Evolutionary conservation across 1,140 invertebrate genomes (phyloP).

Genomic region (Neomicropteryx cornuta): DNA sequence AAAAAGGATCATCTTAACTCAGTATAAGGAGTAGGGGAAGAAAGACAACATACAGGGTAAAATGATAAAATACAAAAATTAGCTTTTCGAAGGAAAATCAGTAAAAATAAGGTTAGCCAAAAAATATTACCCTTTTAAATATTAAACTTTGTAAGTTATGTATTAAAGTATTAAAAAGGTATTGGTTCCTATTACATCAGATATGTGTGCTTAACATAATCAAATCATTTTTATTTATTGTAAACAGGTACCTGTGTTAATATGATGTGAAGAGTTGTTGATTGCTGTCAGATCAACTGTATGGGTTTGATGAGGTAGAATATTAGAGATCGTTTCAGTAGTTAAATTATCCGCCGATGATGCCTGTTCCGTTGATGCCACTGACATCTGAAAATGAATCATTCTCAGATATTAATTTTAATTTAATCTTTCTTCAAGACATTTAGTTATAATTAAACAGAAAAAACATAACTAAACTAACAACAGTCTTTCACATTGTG

Average conservation of each 20-base stretch:
- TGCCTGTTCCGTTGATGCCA: slow-evolving; percentile 82
- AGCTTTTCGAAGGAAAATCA: not conserved
- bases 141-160: no score
- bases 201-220: no score
- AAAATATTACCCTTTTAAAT: no score
- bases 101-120: no score
- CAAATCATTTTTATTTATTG: no score
- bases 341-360: slow-evolving; percentile 84
- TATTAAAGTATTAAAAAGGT: no score
- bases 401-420: not conserved
- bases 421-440: no score
- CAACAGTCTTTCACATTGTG: no score
- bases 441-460: not conserved
- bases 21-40: no score
- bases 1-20: no score
- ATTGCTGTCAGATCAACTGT: slow-evolving; percentile 57
- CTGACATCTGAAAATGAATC: slow-evolving; percentile 46
- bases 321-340: slow-evolving; percentile 71
- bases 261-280: slow-evolving; percentile 48
- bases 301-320: slow-evolving; percentile 73
- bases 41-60: not conserved
- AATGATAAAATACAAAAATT: slow-evolving; percentile 2
- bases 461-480: not conserved
- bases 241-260: slow-evolving; percentile 30
- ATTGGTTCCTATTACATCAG: no score